Evolutionary conservation across 2,888 invertebrate species (phyloP).

Genomic region (Cyaniris semiargus): DNA sequence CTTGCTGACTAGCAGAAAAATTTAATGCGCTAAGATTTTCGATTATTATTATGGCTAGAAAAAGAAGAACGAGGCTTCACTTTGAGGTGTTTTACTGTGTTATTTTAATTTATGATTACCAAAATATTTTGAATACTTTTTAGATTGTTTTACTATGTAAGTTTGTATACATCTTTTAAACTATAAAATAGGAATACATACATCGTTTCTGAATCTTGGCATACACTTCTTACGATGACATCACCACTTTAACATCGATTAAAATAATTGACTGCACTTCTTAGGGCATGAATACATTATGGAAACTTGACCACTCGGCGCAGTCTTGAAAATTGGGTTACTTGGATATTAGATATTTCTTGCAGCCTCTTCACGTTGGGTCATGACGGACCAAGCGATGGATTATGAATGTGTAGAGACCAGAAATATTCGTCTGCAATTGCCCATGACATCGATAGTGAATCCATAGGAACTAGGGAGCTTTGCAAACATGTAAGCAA

Average conservation of each 20-base stretch:
- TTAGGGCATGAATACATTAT: constrained; percentile 25
- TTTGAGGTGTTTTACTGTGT: no score
- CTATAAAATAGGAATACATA: neutral
- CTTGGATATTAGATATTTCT: neutral
- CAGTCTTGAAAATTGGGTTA: neutral
- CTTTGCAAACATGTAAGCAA: no score
- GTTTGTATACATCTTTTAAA: neutral
- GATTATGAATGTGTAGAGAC: no score
- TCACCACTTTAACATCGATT: constrained; percentile 32
- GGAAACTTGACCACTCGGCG: neutral
- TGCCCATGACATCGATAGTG: no score
- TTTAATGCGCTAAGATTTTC: neutral
- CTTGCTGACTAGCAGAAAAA: neutral
- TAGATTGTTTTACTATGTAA: no score
- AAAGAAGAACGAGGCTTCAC: no score
- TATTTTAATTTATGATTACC: no score
- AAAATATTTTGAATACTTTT: no score
- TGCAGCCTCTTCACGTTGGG: neutral
- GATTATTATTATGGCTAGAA: no score
- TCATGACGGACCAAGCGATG: no score
- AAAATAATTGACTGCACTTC: constrained; percentile 31
- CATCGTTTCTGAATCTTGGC: constrained; percentile 19
- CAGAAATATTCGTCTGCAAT: no score
- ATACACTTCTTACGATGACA: constrained; percentile 29
- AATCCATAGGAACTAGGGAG: no score